phyloP scores from a whole-genome alignment of 2,113 vertebrate species.

The Noctilio leporinus region DNA sequence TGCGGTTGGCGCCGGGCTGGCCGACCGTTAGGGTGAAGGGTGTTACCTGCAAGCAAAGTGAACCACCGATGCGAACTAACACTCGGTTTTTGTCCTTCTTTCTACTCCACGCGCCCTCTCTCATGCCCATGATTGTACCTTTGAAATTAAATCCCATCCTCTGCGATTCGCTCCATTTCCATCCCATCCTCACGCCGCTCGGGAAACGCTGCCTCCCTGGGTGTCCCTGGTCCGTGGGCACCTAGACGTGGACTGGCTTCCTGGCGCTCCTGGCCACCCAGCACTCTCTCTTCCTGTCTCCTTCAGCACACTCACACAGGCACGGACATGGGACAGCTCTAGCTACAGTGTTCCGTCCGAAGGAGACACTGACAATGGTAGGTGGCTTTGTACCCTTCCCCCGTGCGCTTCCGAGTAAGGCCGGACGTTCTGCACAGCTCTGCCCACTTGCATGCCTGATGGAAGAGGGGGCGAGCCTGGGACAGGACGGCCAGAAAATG shows the following conservation, averaged over 20 bases:
- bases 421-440: neutral
- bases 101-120: constrained; percentile 80
- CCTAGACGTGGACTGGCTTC: constrained; percentile 72
- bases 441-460: neutral
- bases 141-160: constrained; percentile 75
- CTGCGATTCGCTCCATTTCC: constrained; percentile 74
- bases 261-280: constrained; percentile 83
- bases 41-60: constrained; percentile 81
- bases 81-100: constrained; percentile 79
- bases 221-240: constrained; percentile 69
- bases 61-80: constrained; percentile 84
- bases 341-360: constrained; percentile 86
- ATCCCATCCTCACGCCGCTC: constrained; percentile 72
- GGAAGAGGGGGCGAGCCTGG: neutral
- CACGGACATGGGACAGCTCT: constrained; percentile 87
- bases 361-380: constrained; percentile 90
- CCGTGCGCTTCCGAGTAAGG: constrained; percentile 62
- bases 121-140: constrained; percentile 73
- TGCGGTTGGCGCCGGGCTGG: no score
- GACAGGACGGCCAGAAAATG: neutral
- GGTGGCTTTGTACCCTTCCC: constrained; percentile 78
- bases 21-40: constrained; percentile 61
- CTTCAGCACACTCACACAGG: constrained; percentile 93
- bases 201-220: constrained; percentile 76
- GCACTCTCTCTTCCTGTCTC: constrained; percentile 89